Base-by-base conservation (phyloP, 92 coral and sea anemone species). In the Phenganax stokvisi region DNA sequence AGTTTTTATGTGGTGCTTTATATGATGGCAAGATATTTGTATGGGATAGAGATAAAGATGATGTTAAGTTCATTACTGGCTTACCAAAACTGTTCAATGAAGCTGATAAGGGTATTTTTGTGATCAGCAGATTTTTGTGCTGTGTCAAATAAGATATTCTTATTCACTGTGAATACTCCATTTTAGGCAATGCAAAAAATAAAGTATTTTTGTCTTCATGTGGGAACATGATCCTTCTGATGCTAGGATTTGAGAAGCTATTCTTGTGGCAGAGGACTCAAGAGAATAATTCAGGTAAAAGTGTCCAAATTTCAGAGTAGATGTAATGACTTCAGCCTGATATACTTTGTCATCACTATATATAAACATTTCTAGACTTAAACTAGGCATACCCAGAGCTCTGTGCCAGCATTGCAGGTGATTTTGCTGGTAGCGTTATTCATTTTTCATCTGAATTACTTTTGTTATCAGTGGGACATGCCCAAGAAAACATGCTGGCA, bases 221-320 rank as follows among this genome's bases (percentile, higher is more conserved):
- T 84, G 97, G 96, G 7, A 85, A 31, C 60, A 90, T 88, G 82
- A 85, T 94, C 65, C 74, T 94, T 71, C 82, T 94, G 37, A 70
- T 91, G 79, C 80, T 87, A 65, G 93, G 97, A 54, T 84, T 85
- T 81, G 87, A 87, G 67, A 91, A 90, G 65, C 51, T 94, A n/a
- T 94, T 90, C 79, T 86, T 94, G 79, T 94, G 98, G 98, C 97
- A 94, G 77, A 84, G 89, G 73, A 87, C 83, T 52, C 86, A 72
- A 29, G 86, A 54, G 29, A 80, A 81, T 56, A 62, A 66, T 76
- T 30, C 83, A 13, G 71, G 59, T 53, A 79, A 16, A 61, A 37
- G 3, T 37, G 47, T 2, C 47, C 47, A 37, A 37, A 37, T 37
- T 37, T 37, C 3, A 37, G 47, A 5, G 3, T 37, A 37, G 47